Conservation (phyloP, 2,797 vertebrate species). For the Cynopterus sphinx region DNA sequence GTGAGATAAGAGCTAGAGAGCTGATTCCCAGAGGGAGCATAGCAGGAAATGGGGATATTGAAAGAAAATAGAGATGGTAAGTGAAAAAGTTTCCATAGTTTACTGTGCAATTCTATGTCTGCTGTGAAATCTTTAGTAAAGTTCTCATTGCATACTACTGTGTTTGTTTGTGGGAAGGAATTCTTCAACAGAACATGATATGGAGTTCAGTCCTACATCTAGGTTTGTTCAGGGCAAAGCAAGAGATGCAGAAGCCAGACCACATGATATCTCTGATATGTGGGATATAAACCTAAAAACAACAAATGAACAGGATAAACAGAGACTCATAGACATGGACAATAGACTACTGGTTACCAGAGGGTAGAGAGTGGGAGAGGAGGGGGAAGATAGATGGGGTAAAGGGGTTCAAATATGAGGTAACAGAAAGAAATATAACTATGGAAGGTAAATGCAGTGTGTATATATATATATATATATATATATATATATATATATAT, state of each 20-base stretch:
- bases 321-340: no score
- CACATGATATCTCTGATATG: no score
- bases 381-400: no score
- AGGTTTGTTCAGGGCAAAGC: background rate
- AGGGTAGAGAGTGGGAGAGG: accelerated
- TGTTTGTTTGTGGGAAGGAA: background rate
- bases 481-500: no score
- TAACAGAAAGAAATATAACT: no score
- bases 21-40: background rate
- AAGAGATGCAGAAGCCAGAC: background rate
- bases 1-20: background rate
- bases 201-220: background rate
- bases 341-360: no score
- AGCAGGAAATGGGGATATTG: background rate
- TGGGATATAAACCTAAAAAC: no score
- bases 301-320: no score
- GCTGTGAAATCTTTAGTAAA: background rate
- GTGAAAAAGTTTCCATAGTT: background rate
- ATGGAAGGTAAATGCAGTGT: no score
- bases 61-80: background rate
- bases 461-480: no score
- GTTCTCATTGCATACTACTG: background rate
- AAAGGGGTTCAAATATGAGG: no score
- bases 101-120: background rate
- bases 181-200: background rate